Conservation (phyloP, 2,888 invertebrate species). For the Eulithis prunata region DNA sequence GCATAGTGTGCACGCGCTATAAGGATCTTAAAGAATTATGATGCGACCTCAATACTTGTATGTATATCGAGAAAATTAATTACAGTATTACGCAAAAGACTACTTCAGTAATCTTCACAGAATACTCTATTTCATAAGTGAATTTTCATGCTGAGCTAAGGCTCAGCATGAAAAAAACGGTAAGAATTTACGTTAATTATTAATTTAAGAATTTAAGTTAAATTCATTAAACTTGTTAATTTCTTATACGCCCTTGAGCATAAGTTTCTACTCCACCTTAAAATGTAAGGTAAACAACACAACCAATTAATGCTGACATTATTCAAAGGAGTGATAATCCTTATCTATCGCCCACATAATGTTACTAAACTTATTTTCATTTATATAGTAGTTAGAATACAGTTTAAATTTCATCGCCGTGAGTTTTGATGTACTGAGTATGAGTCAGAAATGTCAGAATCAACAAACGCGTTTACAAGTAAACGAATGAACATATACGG, state of each 20-base stretch:
- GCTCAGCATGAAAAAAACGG: no score
- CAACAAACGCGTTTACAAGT: constrained; percentile 56
- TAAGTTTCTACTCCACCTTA: constrained; percentile 20
- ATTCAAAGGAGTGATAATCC: constrained; percentile 52
- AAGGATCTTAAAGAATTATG: no score
- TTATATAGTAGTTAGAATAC: constrained; percentile 45
- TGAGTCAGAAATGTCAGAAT: constrained; percentile 72
- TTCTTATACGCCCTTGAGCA: not conserved
- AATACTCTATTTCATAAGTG: no score
- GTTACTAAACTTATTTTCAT: constrained; percentile 38
- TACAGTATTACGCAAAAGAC: no score
- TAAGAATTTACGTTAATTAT: no score
- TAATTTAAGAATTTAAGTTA: no score
- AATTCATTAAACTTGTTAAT: not conserved
- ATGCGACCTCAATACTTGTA: no score
- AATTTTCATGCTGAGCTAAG: no score
- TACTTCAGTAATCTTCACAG: no score
- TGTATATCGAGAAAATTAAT: no score
- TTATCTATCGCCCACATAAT: constrained; percentile 70
- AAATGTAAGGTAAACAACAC: constrained; percentile 25
- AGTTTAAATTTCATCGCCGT: constrained; percentile 48
- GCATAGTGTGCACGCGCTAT: no score
- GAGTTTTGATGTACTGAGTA: constrained; percentile 36
- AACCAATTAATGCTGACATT: constrained; percentile 40
- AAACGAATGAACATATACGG: constrained; percentile 57